phyloP scores from a whole-genome alignment of 1,140 invertebrate species.

The Elymnias hypermnestra region DNA sequence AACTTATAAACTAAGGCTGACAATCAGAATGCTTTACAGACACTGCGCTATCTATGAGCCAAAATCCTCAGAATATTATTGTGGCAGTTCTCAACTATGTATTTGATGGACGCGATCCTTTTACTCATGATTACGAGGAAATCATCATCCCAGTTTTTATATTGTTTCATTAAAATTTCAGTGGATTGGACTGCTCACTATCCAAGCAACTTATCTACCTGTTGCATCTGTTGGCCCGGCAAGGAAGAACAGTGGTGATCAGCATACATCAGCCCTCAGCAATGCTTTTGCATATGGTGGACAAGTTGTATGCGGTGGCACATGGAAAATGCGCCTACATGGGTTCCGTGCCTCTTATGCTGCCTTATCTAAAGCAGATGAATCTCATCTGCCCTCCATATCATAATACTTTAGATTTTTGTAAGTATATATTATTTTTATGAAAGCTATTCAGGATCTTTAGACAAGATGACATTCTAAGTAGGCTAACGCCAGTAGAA shows the following conservation, averaged over 20 bases:
- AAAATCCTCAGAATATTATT: too few relatives aligned
- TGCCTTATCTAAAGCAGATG: slow-evolving; percentile 86
- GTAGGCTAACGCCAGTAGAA: too few relatives aligned
- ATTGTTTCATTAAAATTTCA: too few relatives aligned
- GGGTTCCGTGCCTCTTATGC: slow-evolving; percentile 82
- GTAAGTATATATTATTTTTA: slow-evolving; percentile 79
- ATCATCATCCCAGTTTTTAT: too few relatives aligned
- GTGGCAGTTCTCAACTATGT: too few relatives aligned
- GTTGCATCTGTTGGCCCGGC: slow-evolving; percentile 87
- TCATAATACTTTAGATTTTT: slow-evolving; percentile 94
- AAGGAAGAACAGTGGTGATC: slow-evolving; percentile 94
- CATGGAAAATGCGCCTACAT: slow-evolving; percentile 90
- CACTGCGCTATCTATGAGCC: too few relatives aligned
- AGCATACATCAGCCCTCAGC: slow-evolving; percentile 96
- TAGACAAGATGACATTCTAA: too few relatives aligned
- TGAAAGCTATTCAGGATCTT: too few relatives aligned
- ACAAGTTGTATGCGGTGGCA: slow-evolving; percentile 89
- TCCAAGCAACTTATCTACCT: slow-evolving; percentile 91
- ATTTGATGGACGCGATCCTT: too few relatives aligned
- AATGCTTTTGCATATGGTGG: slow-evolving; percentile 91
- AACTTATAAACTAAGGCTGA: too few relatives aligned
- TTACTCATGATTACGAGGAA: too few relatives aligned
- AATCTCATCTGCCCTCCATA: slow-evolving; percentile 88
- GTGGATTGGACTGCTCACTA: slow-evolving; percentile 93
- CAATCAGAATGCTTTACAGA: too few relatives aligned